Evolutionary conservation across 2,797 vertebrate species (phyloP).

Genomic region (Cheirogaleus major): DNA sequence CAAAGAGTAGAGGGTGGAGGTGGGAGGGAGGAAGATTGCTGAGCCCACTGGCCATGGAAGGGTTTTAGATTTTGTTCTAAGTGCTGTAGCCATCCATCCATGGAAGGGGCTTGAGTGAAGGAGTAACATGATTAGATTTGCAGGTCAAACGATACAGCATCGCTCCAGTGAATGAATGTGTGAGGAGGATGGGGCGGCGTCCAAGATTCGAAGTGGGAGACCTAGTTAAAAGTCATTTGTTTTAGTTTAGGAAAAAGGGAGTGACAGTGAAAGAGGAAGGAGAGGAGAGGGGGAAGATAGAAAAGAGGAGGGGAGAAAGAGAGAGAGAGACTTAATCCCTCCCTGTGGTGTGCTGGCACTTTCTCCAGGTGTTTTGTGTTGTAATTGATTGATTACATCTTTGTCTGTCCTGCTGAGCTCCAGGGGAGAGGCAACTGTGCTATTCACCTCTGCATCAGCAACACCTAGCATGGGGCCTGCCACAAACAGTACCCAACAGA

Average conservation of each 20-base stretch:
- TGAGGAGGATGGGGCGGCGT: not conserved
- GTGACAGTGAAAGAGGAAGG: not conserved
- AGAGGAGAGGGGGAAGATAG: too few species aligned
- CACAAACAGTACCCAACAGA: not conserved
- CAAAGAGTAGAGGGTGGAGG: not conserved
- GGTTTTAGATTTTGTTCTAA: not conserved
- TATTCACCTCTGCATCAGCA: not conserved
- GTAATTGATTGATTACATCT: not conserved
- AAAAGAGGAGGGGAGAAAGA: too few species aligned
- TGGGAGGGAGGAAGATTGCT: too few species aligned
- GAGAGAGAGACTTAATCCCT: fast-evolving
- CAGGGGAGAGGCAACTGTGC: not conserved
- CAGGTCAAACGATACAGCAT: not conserved
- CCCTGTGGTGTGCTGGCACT: not conserved
- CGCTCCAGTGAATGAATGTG: not conserved
- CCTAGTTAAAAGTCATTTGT: not conserved
- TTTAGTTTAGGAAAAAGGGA: not conserved
- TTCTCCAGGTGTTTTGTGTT: not conserved
- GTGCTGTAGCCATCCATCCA: not conserved
- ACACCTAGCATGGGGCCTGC: not conserved
- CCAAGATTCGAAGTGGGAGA: not conserved
- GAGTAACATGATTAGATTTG: not conserved
- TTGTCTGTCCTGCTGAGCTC: not conserved
- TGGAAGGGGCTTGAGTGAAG: not conserved
- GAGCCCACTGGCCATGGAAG: not conserved